phyloP scores from a whole-genome alignment of 2,113 vertebrate genomes.

The Gallinago media region DNA sequence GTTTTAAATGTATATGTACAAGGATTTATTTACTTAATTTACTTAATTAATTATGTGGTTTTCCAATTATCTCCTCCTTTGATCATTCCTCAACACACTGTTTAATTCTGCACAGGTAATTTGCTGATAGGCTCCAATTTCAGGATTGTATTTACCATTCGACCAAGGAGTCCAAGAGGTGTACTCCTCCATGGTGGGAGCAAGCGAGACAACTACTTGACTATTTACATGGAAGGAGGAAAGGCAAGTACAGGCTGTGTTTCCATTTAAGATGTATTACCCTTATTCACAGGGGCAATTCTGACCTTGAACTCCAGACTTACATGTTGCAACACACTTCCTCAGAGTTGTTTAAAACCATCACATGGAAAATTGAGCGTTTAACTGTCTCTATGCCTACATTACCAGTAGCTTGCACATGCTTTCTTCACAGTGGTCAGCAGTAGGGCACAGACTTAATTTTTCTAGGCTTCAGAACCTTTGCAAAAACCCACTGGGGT shows the following conservation, averaged over 20 bases:
- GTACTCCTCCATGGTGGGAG: slow-evolving; percentile 84
- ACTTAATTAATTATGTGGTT: not conserved
- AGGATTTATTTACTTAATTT: not conserved
- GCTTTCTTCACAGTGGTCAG: not conserved
- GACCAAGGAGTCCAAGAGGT: slow-evolving; percentile 80
- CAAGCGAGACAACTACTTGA: slow-evolving; percentile 76
- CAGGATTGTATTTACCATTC: slow-evolving; percentile 85
- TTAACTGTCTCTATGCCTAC: not conserved
- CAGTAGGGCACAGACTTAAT: not conserved
- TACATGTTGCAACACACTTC: fast-evolving
- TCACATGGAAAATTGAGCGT: not conserved
- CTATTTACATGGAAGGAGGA: slow-evolving; percentile 85
- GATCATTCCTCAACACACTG: not conserved
- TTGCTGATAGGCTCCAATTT: slow-evolving; percentile 81
- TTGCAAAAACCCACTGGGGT: not conserved
- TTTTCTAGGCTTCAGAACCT: not conserved
- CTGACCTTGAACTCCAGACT: not conserved
- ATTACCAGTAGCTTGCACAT: not conserved
- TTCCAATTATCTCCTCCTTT: not conserved
- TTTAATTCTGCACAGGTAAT: slow-evolving; percentile 73
- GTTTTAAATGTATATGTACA: not conserved
- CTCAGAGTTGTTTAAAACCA: not conserved
- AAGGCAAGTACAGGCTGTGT: slow-evolving; percentile 75
- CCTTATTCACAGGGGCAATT: not conserved
- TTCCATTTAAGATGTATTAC: not conserved